phyloP scores from a whole-genome alignment of 2,113 vertebrate species.

The Corydoras maculifer region DNA sequence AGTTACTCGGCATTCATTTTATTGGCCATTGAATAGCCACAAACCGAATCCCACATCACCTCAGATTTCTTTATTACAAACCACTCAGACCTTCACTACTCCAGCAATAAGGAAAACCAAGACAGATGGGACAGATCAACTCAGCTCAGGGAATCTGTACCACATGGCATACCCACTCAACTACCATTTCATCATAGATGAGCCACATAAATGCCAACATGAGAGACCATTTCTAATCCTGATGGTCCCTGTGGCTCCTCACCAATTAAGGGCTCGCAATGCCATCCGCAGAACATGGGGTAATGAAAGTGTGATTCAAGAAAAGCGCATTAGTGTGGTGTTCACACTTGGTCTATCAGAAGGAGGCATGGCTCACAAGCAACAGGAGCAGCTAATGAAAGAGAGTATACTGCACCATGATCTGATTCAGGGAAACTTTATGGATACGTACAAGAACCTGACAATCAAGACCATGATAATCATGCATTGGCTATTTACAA shows the following conservation, averaged over 20 bases:
- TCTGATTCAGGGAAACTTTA: constrained; percentile 69
- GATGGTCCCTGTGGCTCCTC: constrained; percentile 57
- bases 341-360: constrained; percentile 58
- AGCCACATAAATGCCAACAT: constrained; percentile 47
- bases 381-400: constrained; percentile 36
- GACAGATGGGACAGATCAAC: too few relatives aligned
- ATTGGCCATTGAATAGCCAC: too few relatives aligned
- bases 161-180: constrained; percentile 51
- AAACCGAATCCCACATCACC: too few relatives aligned
- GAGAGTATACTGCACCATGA: constrained; percentile 61
- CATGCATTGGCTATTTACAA: constrained; percentile 67
- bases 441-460: constrained; percentile 64
- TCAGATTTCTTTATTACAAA: too few relatives aligned
- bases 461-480: constrained; percentile 75
- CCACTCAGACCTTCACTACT: too few relatives aligned
- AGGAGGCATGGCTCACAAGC: background rate
- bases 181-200: constrained; percentile 63
- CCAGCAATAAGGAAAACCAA: background rate
- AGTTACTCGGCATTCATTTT: too few relatives aligned
- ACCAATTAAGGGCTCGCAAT: constrained; percentile 30
- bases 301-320: constrained; percentile 52
- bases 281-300: constrained; percentile 68
- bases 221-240: constrained; percentile 67
- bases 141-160: constrained; percentile 14
- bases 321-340: constrained; percentile 47